Conservation (phyloP, 2,888 invertebrate genomes). For the Pristionchus exspectatus region DNA sequence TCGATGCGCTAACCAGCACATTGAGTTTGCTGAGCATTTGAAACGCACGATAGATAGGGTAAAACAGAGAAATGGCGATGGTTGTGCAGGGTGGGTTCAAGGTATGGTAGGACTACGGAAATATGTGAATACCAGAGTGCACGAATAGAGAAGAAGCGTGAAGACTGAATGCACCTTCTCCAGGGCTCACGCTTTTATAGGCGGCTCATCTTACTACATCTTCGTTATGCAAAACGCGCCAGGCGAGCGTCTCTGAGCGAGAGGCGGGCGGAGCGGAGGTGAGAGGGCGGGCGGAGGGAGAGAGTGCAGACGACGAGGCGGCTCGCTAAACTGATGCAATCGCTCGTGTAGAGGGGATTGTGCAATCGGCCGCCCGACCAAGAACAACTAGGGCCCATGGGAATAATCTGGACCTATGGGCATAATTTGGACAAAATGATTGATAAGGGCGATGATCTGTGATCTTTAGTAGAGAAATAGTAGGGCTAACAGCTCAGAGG, state of each 20-base stretch:
- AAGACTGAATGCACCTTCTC: background rate
- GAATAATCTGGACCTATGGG: no score
- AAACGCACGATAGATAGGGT: background rate
- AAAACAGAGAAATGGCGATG: background rate
- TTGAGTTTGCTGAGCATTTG: no score
- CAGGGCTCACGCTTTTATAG: background rate
- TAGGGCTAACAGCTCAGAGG: no score
- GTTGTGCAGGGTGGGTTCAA: no score
- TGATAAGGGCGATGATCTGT: no score
- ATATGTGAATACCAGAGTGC: background rate
- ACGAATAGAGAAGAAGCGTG: background rate
- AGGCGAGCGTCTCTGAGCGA: background rate
- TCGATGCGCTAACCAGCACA: no score
- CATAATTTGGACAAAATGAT: no score
- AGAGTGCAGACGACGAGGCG: background rate
- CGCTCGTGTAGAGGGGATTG: background rate
- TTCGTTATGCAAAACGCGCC: background rate
- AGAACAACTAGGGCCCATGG: no score
- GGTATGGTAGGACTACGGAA: background rate
- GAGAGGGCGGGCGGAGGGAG: background rate
- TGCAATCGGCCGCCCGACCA: background rate
- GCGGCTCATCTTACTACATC: background rate
- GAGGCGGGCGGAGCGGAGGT: background rate
- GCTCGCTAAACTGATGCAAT: conserved; percentile 30
- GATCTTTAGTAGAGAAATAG: no score